These are phyloP conservation scores for Melanocharis versteri DNA, from an alignment of 2,113 vertebrate genomes.

Conservation along the genomic window DNA sequence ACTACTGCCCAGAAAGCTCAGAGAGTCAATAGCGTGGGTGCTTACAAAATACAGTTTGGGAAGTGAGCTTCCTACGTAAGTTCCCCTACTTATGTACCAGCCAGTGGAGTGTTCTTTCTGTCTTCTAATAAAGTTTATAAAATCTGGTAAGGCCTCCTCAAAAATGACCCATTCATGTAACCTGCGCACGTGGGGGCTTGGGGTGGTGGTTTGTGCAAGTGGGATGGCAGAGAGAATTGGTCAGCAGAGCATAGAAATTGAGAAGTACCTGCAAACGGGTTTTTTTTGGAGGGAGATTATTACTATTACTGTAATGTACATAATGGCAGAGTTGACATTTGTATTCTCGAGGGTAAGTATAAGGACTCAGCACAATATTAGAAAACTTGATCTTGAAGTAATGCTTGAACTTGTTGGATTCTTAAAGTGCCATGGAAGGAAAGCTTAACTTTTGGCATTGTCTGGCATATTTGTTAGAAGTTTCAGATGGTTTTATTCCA, in stretches of 20 bases:
- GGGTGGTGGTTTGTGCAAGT: neutral
- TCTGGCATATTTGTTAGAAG: neutral
- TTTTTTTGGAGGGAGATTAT: neutral
- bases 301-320: rapidly evolving
- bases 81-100: rapidly evolving
- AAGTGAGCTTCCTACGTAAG: neutral
- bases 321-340: neutral
- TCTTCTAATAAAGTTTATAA: neutral
- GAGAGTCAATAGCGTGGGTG: rapidly evolving
- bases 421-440: neutral
- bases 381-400: neutral
- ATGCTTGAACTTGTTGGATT: neutral
- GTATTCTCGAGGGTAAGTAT: neutral
- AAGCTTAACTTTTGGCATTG: neutral
- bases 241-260: neutral
- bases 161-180: neutral
- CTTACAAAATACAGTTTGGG: neutral
- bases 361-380: neutral
- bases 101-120: neutral
- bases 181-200: rapidly evolving
- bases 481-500: neutral
- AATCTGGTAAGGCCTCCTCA: neutral
- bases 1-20: neutral
- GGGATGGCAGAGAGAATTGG: neutral
- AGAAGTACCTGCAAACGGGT: rapidly evolving